Evolutionary conservation across 2,888 invertebrate species (phyloP).

Genomic region (Ypsolopha sequella): DNA sequence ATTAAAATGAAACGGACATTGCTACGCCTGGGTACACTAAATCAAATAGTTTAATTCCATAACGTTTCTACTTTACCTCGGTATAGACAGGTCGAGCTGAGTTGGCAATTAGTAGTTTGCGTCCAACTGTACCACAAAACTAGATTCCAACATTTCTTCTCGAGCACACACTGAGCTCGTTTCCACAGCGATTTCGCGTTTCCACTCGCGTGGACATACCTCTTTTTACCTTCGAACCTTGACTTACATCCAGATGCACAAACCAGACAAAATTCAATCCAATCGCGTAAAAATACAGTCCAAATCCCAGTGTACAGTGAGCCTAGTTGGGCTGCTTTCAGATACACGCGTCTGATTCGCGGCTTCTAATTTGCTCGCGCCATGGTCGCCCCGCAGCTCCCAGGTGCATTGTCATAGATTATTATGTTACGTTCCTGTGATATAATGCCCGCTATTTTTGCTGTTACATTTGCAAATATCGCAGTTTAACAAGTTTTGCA

Average conservation of each 20-base stretch:
- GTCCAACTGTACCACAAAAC: no score
- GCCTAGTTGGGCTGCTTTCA: no score
- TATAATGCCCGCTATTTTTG: neutral
- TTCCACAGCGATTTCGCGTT: conserved; percentile 8
- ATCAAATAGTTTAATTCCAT: no score
- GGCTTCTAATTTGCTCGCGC: conserved; percentile 7
- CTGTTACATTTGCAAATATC: conserved; percentile 1
- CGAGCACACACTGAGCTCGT: conserved; percentile 1
- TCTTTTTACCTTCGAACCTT: neutral
- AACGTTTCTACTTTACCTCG: no score
- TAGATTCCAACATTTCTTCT: neutral
- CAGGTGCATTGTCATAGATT: conserved; percentile 15
- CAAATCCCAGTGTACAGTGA: no score
- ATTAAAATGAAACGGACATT: no score
- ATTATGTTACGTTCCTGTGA: conserved; percentile 9
- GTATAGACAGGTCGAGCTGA: no score
- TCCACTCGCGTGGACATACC: conserved; percentile 9
- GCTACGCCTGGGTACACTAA: no score
- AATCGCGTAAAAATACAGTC: no score
- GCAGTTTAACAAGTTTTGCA: neutral
- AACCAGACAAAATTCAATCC: no score
- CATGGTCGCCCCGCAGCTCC: conserved; percentile 1
- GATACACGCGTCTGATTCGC: neutral
- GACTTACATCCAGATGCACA: neutral
- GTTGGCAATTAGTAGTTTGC: no score